phyloP scores from a whole-genome alignment of 64 coral and sea anemone species.

The Exaiptasia diaphana region DNA sequence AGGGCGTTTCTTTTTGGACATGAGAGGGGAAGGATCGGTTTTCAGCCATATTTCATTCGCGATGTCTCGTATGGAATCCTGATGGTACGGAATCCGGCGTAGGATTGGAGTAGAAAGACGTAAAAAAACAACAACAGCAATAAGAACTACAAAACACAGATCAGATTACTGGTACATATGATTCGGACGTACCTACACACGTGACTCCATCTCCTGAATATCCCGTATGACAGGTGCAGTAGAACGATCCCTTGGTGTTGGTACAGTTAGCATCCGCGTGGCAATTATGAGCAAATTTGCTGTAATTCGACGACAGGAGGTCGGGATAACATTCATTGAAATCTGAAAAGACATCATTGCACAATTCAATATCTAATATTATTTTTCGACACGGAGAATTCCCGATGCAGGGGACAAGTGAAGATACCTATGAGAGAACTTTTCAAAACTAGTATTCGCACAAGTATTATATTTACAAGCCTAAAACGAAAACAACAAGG shows the following conservation, averaged over 20 bases:
- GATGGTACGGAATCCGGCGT: no score
- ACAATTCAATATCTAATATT: not conserved
- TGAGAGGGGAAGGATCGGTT: no score
- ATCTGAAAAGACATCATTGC: not conserved
- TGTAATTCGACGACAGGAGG: conserved; percentile 18
- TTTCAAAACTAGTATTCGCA: no score
- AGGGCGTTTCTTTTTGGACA: no score
- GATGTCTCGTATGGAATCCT: no score
- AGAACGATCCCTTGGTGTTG: conserved; percentile 67
- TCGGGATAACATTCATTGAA: conserved; percentile 44
- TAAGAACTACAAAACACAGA: not conserved
- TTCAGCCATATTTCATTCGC: no score
- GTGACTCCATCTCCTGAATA: conserved; percentile 58
- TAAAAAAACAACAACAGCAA: not conserved
- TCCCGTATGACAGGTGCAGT: conserved; percentile 60
- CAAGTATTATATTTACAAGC: no score
- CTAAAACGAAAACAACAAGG: no score
- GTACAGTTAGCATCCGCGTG: conserved; percentile 49
- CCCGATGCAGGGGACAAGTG: no score
- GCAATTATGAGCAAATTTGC: conserved; percentile 34
- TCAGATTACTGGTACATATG: not conserved
- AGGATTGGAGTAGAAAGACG: no score
- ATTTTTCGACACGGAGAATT: no score
- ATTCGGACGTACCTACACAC: conserved; percentile 23
- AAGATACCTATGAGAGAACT: no score